phyloP scores from a whole-genome alignment of 2,113 vertebrate species.

The Amia ocellicauda region DNA sequence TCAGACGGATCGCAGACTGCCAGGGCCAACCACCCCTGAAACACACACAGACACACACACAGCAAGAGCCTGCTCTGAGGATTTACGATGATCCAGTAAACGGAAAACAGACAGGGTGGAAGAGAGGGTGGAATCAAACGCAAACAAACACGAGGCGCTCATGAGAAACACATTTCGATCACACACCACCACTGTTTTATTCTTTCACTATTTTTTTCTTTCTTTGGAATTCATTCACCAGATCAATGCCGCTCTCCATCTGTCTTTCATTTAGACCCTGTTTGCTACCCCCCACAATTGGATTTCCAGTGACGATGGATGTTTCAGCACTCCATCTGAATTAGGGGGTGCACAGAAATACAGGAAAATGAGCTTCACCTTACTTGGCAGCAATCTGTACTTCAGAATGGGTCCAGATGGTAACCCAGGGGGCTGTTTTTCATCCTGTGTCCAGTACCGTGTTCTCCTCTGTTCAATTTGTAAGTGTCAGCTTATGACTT shows the following conservation, averaged over 20 bases:
- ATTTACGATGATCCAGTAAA: background rate
- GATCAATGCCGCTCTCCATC: background rate
- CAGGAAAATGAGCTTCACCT: too few relatives aligned
- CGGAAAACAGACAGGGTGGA: background rate
- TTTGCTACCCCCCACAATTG: background rate
- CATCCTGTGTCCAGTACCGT: too few relatives aligned
- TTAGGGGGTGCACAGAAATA: too few relatives aligned
- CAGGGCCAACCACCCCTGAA: constrained; percentile 90
- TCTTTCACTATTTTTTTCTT: too few relatives aligned
- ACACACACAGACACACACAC: constrained; percentile 7
- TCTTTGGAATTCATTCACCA: background rate
- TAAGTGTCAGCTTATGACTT: too few relatives aligned
- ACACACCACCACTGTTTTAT: background rate
- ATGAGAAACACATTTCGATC: constrained; percentile 19
- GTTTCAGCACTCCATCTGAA: too few relatives aligned
- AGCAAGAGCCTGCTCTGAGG: background rate
- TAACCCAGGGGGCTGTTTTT: too few relatives aligned
- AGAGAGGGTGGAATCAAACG: background rate
- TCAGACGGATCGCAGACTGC: constrained; percentile 88
- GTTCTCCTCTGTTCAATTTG: too few relatives aligned
- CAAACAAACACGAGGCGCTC: background rate
- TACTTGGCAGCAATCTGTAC: too few relatives aligned
- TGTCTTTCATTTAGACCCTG: background rate
- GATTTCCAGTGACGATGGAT: background rate
- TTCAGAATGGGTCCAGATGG: too few relatives aligned